Conservation (phyloP, 2,113 vertebrate genomes). For the Poeciliopsis turrubarensis region DNA sequence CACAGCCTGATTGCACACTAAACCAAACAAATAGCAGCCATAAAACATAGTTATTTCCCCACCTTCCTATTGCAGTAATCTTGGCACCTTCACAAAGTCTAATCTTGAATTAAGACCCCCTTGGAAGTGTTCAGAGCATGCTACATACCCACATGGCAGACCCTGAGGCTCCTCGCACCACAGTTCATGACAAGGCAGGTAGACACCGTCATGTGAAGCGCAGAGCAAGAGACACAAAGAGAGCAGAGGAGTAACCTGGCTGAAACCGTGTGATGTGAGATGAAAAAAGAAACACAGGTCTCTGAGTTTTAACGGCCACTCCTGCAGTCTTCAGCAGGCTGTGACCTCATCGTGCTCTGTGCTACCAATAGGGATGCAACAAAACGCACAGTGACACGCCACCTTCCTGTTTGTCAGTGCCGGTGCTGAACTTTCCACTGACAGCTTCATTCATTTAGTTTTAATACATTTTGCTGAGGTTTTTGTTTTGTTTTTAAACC, state of each 20-base stretch:
- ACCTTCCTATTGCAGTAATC: constrained; percentile 15
- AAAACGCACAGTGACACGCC: constrained; percentile 45
- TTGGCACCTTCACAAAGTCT: constrained; percentile 19
- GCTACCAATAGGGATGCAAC: constrained; percentile 63
- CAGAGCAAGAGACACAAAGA: constrained; percentile 19
- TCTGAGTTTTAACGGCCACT: constrained; percentile 46
- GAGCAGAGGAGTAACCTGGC: constrained; percentile 38
- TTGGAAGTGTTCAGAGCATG: constrained; percentile 6
- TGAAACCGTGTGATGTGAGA: constrained; percentile 48
- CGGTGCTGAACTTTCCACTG: constrained; percentile 89
- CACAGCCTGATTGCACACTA: constrained; percentile 43
- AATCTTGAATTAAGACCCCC: constrained; percentile 18
- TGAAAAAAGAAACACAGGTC: constrained; percentile 45
- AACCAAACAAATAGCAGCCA: constrained; percentile 44
- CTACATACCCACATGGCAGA: constrained; percentile 59
- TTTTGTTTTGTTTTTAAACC: neutral
- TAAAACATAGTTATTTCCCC: constrained; percentile 10
- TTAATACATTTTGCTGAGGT: constrained; percentile 6
- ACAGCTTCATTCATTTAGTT: constrained; percentile 72
- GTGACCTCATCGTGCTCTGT: constrained; percentile 64
- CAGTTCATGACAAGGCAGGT: constrained; percentile 8
- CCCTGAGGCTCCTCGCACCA: constrained; percentile 40
- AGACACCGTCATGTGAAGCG: constrained; percentile 33
- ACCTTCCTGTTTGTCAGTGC: constrained; percentile 89
- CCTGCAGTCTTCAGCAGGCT: constrained; percentile 47